These are phyloP conservation scores for Rostratula benghalensis DNA, from an alignment of 2,113 vertebrate species.

Conservation along the genomic window DNA sequence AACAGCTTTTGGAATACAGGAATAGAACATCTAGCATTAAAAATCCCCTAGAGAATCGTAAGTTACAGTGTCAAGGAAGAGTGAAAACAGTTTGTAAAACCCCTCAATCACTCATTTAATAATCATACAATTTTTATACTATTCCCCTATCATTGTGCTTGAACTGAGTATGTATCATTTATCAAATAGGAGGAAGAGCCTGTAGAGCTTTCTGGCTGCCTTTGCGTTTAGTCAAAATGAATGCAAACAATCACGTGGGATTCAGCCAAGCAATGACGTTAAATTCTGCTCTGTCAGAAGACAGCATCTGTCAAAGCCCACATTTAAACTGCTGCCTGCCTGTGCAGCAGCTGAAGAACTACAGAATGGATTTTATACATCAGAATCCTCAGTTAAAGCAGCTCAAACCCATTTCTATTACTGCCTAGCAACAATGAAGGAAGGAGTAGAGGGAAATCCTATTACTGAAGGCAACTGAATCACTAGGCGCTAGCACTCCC, in stretches of 20 bases:
- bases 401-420: conserved; percentile 65
- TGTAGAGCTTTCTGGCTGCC: conserved; percentile 70
- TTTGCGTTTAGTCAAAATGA: conserved; percentile 78
- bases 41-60: conserved; percentile 16
- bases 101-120: conserved; percentile 43
- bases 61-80: conserved; percentile 17
- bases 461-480: conserved; percentile 45
- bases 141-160: conserved; percentile 38
- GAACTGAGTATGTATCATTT: conserved; percentile 24
- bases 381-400: conserved; percentile 59
- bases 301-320: conserved; percentile 86
- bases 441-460: conserved; percentile 65
- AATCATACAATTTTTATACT: conserved; percentile 42
- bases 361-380: conserved; percentile 70
- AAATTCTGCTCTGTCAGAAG: conserved; percentile 86
- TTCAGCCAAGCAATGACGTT: conserved; percentile 82
- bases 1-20: conserved; percentile 15
- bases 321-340: conserved; percentile 83
- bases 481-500: conserved; percentile 52
- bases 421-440: conserved; percentile 79
- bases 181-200: conserved; percentile 49
- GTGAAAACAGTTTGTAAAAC: conserved; percentile 26
- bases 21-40: conserved; percentile 26
- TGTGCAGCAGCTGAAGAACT: conserved; percentile 76
- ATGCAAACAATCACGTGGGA: conserved; percentile 86